Conservation (phyloP, 2,888 invertebrate species). For the Schrankia costaestrigalis region DNA sequence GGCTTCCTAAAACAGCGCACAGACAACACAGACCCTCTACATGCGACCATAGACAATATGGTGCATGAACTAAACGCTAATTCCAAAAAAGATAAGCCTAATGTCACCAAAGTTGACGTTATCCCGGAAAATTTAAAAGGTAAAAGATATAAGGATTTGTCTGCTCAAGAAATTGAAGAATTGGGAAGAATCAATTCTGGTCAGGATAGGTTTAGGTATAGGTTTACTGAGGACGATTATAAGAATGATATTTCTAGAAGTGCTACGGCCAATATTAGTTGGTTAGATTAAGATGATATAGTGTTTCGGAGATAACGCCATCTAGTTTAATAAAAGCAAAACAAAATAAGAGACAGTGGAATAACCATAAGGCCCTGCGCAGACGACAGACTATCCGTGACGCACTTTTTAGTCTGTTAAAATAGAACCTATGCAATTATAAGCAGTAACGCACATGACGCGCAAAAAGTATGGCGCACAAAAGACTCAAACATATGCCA, state of each 20-base stretch:
- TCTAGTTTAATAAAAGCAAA: too few species aligned
- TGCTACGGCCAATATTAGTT: slow-evolving; percentile 42
- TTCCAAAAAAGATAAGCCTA: slow-evolving; percentile 15
- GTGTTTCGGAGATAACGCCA: too few species aligned
- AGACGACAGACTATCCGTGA: too few species aligned
- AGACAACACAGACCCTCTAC: slow-evolving; percentile 48
- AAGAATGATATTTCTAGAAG: slow-evolving; percentile 46
- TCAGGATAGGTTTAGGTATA: slow-evolving; percentile 61
- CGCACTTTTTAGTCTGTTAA: too few species aligned
- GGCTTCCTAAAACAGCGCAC: slow-evolving; percentile 61
- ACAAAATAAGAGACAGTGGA: too few species aligned
- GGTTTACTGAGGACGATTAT: slow-evolving; percentile 59
- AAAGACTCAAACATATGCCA: too few species aligned
- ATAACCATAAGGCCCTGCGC: too few species aligned
- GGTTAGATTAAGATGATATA: slow-evolving; percentile 50
- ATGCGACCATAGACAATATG: too few species aligned
- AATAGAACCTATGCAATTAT: too few species aligned
- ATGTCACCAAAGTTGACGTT: slow-evolving; percentile 13
- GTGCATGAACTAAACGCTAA: slow-evolving; percentile 51
- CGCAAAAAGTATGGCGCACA: too few species aligned
- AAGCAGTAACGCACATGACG: too few species aligned
- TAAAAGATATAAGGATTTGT: slow-evolving; percentile 57
- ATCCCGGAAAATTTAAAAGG: slow-evolving; percentile 53
- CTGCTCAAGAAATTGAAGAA: slow-evolving; percentile 52
- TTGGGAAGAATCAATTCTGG: slow-evolving; percentile 56